Evolutionary conservation across 2,113 vertebrate species (phyloP), one percentile per base, ranked within the genome.

Genomic region (Xenopus borealis): DNA sequence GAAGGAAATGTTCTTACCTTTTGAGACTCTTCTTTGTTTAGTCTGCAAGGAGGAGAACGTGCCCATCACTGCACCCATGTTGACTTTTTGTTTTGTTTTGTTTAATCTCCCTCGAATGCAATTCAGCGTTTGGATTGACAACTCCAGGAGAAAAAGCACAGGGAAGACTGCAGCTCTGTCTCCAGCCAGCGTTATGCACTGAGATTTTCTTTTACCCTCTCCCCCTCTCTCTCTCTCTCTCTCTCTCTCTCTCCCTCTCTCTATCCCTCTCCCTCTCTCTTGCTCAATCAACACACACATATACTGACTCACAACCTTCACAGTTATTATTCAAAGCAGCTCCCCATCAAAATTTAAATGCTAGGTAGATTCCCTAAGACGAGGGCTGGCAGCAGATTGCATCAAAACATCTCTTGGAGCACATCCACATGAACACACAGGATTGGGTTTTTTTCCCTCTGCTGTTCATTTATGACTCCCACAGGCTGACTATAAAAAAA

Each of bases 11-110:
- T 2, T 86, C 94, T 94, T 95, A 96, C 95, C 95, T 92, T 92
- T 96, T 55, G 96, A 98, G 58, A 89, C 92, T 92, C 95, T 80
- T 87, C 94, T 94, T 91, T 94, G 91, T 91, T 95, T 97, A 81
- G 94, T 96, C 89, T 97, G 94, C 91, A 97, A 93, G 88, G 95
- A 96, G 55, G 95, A 96, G 88, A 98, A 93, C 12, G 96, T 97
- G 80, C 95, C 96, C 91, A 98, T 96, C 84, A 98, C 96, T 78
- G 95, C 96, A 86, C 96, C 96, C 96, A 98, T 98, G 88, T 85
- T 91, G 81, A 82, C 85, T 82, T 85, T 64, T 78, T 19, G 83
- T 80, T 80, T 66, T 85, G 86, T 85, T 69, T 58, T 9, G 11
- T 50, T 50, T 50, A 50, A 27, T 61, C 13, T 78, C 66, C 81